Percentiles rank a stretch among this genome's conserved stretches.
Evolutionary conservation across 2,797 vertebrate genomes (phyloP).

Genomic region (Labroides dimidiatus): DNA sequence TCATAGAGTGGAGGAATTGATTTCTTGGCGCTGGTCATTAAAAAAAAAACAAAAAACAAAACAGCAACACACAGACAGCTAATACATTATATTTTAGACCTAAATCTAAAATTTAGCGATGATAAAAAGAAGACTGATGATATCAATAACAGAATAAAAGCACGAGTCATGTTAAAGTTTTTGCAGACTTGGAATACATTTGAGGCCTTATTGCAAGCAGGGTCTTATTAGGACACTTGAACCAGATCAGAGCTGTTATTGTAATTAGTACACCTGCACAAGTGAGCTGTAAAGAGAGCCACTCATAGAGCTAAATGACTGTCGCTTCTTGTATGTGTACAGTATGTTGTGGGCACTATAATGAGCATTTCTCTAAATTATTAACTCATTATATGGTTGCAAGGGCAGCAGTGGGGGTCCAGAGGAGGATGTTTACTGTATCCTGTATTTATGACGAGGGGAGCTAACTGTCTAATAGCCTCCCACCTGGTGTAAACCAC

Average conservation of each 20-base stretch:
- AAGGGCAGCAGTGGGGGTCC: slow-evolving; percentile 36
- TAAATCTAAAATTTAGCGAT: no score
- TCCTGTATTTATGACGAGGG: slow-evolving; percentile 65
- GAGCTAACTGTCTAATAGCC: slow-evolving; percentile 70
- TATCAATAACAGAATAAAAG: no score
- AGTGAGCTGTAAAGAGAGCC: not conserved
- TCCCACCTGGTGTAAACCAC: slow-evolving; percentile 73
- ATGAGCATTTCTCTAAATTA: slow-evolving; percentile 59
- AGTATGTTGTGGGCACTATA: slow-evolving; percentile 29
- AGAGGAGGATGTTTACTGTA: slow-evolving; percentile 66
- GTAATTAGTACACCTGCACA: slow-evolving; percentile 8
- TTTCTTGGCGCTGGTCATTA: no score
- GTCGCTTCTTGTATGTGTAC: slow-evolving; percentile 3
- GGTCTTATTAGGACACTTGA: not conserved
- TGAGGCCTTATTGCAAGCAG: not conserved
- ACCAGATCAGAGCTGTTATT: not conserved
- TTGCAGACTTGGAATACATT: not conserved
- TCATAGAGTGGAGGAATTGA: no score
- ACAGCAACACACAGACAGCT: no score
- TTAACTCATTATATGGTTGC: slow-evolving; percentile 55
- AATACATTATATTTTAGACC: no score
- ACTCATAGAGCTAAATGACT: slow-evolving; percentile 10
- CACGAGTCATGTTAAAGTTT: no score
- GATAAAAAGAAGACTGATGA: no score
- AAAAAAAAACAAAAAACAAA: no score